Evolutionary conservation across 2,113 vertebrate species (phyloP).

Genomic region (Dendrocopos noguchii): DNA sequence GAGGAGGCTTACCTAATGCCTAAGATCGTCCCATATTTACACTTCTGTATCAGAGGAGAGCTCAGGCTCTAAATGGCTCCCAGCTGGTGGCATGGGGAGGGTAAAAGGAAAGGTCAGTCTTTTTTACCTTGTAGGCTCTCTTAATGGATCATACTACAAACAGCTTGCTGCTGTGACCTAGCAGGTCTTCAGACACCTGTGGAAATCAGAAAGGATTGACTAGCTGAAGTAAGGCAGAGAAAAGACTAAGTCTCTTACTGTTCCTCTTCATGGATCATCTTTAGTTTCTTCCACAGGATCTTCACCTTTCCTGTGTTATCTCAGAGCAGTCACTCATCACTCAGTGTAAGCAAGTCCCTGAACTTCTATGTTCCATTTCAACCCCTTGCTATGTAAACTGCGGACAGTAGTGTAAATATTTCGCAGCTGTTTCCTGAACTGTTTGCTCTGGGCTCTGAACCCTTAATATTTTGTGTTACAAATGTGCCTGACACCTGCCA

Average conservation of each 20-base stretch:
- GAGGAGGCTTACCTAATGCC: not conserved
- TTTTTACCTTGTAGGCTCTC: not conserved
- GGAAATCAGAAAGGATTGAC: not conserved
- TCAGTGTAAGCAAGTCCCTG: not conserved
- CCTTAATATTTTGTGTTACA: not conserved
- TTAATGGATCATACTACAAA: not conserved
- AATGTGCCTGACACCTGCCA: not conserved
- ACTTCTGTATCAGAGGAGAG: not conserved
- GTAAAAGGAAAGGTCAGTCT: not conserved
- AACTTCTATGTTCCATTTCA: not conserved
- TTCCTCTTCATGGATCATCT: not conserved
- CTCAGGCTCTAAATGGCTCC: not conserved
- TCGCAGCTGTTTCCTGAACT: not conserved
- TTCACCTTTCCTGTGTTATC: not conserved
- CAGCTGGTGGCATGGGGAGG: fast-evolving
- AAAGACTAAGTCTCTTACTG: not conserved
- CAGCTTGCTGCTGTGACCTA: not conserved
- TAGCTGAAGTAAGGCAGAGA: not conserved
- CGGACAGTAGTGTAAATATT: not conserved
- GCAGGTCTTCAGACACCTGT: not conserved
- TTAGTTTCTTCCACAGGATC: not conserved
- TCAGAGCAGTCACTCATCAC: not conserved
- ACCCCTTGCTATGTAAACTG: not conserved
- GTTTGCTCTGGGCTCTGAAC: not conserved
- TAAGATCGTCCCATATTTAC: not conserved